These are phyloP conservation scores for Pyrrhosoma nymphula DNA, from an alignment of 2,888 invertebrate species.

Conservation along the genomic window DNA sequence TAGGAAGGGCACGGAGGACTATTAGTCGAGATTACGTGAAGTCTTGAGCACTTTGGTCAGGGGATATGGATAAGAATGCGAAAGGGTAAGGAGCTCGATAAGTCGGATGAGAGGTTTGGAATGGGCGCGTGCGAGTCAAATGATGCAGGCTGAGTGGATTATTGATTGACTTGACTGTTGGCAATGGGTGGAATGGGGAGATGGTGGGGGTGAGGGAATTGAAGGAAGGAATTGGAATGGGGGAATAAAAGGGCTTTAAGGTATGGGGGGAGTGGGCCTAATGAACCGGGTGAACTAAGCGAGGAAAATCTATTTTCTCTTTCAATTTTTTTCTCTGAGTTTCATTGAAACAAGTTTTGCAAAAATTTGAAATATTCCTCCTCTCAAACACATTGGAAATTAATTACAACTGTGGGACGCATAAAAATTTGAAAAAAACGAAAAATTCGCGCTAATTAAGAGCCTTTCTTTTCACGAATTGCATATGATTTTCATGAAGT, in stretches of 20 bases:
- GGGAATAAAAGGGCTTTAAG: background rate
- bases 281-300: background rate
- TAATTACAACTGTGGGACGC: background rate
- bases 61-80: background rate
- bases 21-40: background rate
- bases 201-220: background rate
- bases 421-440: background rate
- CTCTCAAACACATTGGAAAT: background rate
- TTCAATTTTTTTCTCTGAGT: background rate
- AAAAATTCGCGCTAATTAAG: background rate
- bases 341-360: background rate
- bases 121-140: background rate
- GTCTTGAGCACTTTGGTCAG: background rate
- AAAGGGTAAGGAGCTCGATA: background rate
- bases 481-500: background rate
- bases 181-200: background rate
- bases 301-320: background rate
- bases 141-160: background rate
- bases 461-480: background rate
- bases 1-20: background rate
- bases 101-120: background rate
- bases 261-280: background rate
- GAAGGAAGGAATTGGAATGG: background rate
- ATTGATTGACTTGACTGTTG: constrained; percentile 31
- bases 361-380: constrained; percentile 6